phyloP scores from a whole-genome alignment of 2,888 invertebrate genomes.

The Cremastinae sp. region DNA sequence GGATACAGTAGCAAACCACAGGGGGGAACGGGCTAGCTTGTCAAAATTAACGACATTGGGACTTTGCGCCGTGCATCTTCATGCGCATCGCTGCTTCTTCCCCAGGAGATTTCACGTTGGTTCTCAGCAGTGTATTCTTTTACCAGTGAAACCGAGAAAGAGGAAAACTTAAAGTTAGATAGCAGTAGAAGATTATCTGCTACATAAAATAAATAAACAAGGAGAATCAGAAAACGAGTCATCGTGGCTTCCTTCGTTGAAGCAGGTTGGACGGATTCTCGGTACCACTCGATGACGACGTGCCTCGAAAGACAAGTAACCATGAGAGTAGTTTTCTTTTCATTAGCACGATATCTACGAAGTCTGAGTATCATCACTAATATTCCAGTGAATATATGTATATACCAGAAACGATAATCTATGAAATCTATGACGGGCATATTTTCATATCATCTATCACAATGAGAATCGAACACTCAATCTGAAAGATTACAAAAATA shows the following conservation, averaged over 20 bases:
- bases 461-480: too few species aligned
- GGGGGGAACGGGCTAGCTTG: constrained; percentile 63
- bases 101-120: constrained; percentile 68
- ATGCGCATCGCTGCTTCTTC: constrained; percentile 61
- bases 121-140: constrained; percentile 53
- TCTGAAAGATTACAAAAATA: too few species aligned
- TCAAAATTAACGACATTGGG: constrained; percentile 74
- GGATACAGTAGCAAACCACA: constrained; percentile 62
- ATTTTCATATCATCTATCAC: too few species aligned
- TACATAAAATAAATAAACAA: constrained; percentile 59
- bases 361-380: constrained; percentile 37
- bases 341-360: constrained; percentile 51
- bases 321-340: constrained; percentile 67
- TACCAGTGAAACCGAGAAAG: constrained; percentile 65
- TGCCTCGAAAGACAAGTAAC: constrained; percentile 78
- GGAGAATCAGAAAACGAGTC: constrained; percentile 72
- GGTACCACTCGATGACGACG: constrained; percentile 74
- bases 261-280: constrained; percentile 74
- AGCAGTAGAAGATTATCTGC: constrained; percentile 37
- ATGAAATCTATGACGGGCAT: too few species aligned
- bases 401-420: too few species aligned
- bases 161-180: constrained; percentile 42
- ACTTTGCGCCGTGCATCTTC: constrained; percentile 34
- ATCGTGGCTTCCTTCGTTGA: constrained; percentile 65
- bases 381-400: constrained; percentile 37